Percentiles rank a stretch among this genome's conserved stretches.
phyloP scores from a whole-genome alignment of 2,113 vertebrate species.

The Phrynosoma platyrhinos region DNA sequence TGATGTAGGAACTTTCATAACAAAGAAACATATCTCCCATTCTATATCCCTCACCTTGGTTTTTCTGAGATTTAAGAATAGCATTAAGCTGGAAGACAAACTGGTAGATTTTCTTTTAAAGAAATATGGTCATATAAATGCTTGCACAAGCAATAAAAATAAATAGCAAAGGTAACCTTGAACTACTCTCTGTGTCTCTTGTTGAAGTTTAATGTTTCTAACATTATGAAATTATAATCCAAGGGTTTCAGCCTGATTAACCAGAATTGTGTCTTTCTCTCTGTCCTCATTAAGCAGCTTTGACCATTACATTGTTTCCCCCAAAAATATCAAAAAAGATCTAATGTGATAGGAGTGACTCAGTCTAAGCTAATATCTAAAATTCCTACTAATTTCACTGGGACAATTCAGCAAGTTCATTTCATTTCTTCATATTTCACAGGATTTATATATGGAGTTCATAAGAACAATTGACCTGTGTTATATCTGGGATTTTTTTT shows the following conservation, averaged over 20 bases:
- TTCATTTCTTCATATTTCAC: background rate
- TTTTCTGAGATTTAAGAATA: constrained; percentile 31
- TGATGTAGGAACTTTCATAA: constrained; percentile 7
- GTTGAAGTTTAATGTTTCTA: background rate
- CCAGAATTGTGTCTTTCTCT: background rate
- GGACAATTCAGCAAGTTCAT: background rate
- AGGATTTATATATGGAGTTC: background rate
- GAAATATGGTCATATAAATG: background rate
- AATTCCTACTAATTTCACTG: background rate
- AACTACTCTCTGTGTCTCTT: background rate
- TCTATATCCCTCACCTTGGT: constrained; percentile 16
- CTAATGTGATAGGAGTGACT: background rate
- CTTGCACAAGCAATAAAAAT: constrained; percentile 10
- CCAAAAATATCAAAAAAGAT: background rate
- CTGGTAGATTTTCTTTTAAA: background rate
- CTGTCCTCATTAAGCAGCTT: background rate
- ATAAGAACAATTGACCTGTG: no score
- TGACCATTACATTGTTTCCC: background rate
- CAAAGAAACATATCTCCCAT: constrained; percentile 5
- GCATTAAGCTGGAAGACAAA: background rate
- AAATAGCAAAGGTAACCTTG: constrained; percentile 27
- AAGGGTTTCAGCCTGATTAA: background rate
- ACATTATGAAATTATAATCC: background rate
- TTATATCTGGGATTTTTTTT: no score
- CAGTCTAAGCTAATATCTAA: background rate